Conservation (phyloP, 2,888 invertebrate species). For the Choristoneura rosaceana region DNA sequence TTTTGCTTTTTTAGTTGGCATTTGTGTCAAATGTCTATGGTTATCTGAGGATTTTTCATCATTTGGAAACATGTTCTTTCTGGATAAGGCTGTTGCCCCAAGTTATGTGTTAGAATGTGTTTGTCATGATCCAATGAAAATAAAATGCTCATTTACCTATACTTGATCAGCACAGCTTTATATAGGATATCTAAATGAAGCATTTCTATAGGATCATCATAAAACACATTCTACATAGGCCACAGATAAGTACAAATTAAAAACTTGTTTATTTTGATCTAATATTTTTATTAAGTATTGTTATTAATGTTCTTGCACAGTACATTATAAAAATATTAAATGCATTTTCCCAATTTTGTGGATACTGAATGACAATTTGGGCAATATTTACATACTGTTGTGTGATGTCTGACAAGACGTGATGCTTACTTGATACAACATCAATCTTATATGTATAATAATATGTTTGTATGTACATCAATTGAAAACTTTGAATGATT, state of each 20-base stretch:
- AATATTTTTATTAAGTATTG: conserved; percentile 84
- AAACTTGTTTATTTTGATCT: conserved; percentile 60
- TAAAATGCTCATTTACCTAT: too few relatives aligned
- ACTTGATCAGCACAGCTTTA: too few relatives aligned
- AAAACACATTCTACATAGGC: too few relatives aligned
- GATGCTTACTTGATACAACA: conserved; percentile 60
- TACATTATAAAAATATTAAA: conserved; percentile 84
- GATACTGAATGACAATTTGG: conserved; percentile 71
- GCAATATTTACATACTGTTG: conserved; percentile 71
- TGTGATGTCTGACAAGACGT: conserved; percentile 58
- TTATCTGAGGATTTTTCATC: too few relatives aligned
- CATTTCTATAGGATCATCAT: too few relatives aligned
- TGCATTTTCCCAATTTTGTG: conserved; percentile 69
- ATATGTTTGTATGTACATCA: conserved; percentile 65
- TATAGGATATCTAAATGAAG: too few relatives aligned
- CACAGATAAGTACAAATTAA: conserved; percentile 5
- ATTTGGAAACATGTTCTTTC: too few relatives aligned
- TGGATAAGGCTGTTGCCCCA: too few relatives aligned
- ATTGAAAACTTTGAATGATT: conserved; percentile 55
- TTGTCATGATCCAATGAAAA: too few relatives aligned
- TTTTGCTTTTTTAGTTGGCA: too few relatives aligned
- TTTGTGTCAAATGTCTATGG: too few relatives aligned
- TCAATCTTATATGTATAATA: conserved; percentile 53
- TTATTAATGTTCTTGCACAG: conserved; percentile 59
- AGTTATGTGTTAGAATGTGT: too few relatives aligned